A percentile compares a stretch with the other conserved stretches of the same genome.
phyloP scores from a whole-genome alignment of 2,797 vertebrate genomes.

The Sorex maritimensis region DNA sequence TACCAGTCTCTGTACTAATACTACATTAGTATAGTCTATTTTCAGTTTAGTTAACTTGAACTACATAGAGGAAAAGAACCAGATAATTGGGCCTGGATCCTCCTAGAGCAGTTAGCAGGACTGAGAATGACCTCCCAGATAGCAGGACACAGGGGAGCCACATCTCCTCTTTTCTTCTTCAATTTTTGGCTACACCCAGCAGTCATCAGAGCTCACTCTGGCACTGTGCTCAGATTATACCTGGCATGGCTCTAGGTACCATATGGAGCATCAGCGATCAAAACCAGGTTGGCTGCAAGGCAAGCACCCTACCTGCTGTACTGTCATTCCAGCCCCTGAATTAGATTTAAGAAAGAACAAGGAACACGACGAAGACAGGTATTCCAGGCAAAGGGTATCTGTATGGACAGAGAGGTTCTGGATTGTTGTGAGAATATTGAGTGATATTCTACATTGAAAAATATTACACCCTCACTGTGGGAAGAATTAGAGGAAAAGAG shows the following conservation, averaged over 20 bases:
- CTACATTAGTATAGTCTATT: not conserved
- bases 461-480: not conserved
- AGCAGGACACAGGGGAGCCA: no score
- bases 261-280: no score
- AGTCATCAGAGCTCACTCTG: no score
- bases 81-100: not conserved
- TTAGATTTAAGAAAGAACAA: constrained; percentile 10
- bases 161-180: not conserved
- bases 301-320: no score
- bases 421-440: no score
- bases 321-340: not conserved
- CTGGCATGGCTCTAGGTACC: no score
- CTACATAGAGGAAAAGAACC: not conserved
- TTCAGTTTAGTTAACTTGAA: not conserved
- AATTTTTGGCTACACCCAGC: not conserved
- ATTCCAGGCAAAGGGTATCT: not conserved
- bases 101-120: not conserved
- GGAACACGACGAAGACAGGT: not conserved
- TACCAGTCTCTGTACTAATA: no score
- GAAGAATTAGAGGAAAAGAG: not conserved
- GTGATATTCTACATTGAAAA: not conserved
- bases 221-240: no score
- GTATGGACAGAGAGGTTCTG: not conserved
- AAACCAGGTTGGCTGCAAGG: no score
- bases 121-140: not conserved